phyloP scores from a whole-genome alignment of 2,113 vertebrate genomes.

The Forbesichthys agassizii region DNA sequence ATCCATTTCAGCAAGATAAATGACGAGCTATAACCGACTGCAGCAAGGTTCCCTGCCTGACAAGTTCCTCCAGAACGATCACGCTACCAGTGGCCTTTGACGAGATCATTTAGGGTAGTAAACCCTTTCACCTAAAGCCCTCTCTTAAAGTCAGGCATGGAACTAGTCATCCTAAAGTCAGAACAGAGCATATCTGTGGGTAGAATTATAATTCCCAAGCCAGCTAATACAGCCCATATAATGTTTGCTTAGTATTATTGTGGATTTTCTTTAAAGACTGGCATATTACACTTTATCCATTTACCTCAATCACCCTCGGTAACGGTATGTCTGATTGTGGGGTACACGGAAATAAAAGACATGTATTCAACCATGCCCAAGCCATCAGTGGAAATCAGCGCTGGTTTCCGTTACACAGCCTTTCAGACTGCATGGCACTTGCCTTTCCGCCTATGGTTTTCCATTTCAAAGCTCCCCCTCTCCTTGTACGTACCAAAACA shows the following conservation, averaged over 20 bases:
- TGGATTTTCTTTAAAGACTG: conserved; percentile 61
- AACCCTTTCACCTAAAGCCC: conserved; percentile 42
- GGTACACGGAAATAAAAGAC: conserved; percentile 59
- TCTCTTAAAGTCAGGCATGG: conserved; percentile 23
- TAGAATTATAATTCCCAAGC: conserved; percentile 30
- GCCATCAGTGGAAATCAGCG: conserved; percentile 66
- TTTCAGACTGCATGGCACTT: conserved; percentile 74
- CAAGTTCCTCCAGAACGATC: no score
- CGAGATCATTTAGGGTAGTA: conserved; percentile 2
- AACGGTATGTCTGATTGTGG: conserved; percentile 62
- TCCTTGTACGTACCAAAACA: conserved; percentile 79
- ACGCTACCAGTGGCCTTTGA: no score
- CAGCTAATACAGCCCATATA: conserved; percentile 47
- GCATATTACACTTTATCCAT: conserved; percentile 57
- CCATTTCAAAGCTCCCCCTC: conserved; percentile 77
- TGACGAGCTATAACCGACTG: no score
- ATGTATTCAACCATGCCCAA: conserved; percentile 53
- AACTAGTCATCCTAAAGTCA: not conserved
- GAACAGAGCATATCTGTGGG: conserved; percentile 47
- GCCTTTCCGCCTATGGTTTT: conserved; percentile 76
- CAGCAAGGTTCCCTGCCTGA: no score
- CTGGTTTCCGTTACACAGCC: conserved; percentile 68
- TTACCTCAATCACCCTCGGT: conserved; percentile 54
- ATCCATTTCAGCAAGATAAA: no score
- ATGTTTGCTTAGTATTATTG: conserved; percentile 38